Conservation (phyloP, 2,113 vertebrate genomes). For the Psophia crepitans region DNA sequence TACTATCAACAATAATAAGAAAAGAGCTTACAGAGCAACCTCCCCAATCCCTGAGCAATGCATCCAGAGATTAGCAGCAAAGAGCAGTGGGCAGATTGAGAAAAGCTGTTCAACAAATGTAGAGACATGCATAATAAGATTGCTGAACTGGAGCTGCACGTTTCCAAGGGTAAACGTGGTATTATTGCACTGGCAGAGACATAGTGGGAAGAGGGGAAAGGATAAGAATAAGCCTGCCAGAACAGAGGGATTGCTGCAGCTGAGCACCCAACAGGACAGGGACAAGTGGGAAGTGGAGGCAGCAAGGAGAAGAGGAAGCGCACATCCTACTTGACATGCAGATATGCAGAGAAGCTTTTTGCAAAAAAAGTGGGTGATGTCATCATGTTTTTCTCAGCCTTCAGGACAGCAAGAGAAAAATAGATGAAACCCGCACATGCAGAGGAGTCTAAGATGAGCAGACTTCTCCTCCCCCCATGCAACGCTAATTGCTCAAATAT, state of each 20-base stretch:
- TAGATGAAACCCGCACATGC: conserved; percentile 42
- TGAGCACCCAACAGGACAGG: conserved; percentile 38
- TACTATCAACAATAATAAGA: conserved; percentile 67
- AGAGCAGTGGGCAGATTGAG: conserved; percentile 35
- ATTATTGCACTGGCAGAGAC: conserved; percentile 2
- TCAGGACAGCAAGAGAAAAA: conserved; percentile 56
- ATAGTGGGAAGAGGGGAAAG: not conserved
- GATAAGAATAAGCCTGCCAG: conserved; percentile 7
- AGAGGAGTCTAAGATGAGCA: conserved; percentile 51
- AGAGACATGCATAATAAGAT: conserved; percentile 58
- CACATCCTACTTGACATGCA: conserved; percentile 57
- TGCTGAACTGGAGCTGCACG: conserved; percentile 49
- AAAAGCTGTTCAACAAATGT: conserved; percentile 48
- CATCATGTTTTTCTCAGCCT: conserved; percentile 54
- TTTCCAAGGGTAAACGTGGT: conserved; percentile 48
- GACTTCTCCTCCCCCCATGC: not conserved
- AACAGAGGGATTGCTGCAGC: not conserved
- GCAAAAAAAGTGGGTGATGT: conserved; percentile 48
- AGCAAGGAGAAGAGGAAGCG: conserved; percentile 23
- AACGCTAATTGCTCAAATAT: conserved; percentile 47
- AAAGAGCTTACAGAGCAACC: conserved; percentile 51
- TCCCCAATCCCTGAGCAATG: conserved; percentile 32
- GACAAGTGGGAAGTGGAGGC: conserved; percentile 41
- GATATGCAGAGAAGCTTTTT: conserved; percentile 54
- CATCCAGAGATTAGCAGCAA: conserved; percentile 48